Evolutionary conservation across 35 echinoderm and acorn worm species (phyloP), one percentile per base, ranked within the genome.

Genomic region (Apostichopus parvimensis): DNA sequence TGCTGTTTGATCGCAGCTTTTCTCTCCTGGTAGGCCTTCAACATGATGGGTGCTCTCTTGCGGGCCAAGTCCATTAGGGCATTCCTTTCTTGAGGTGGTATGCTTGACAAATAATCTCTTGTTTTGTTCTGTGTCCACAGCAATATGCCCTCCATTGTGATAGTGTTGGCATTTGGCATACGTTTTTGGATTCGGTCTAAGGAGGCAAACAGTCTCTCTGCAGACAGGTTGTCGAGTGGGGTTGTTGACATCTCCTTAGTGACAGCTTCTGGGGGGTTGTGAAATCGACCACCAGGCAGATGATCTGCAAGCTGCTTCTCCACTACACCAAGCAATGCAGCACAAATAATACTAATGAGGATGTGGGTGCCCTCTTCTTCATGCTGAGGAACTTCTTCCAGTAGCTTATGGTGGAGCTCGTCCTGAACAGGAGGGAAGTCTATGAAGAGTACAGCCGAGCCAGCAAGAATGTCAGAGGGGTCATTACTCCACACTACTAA

Each of bases 91-190:
- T 85, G 73, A 77, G 77, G 25, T 6, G 75, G 82, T 87, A 93
- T 15, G 18, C 83, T 89, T 73, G 78, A 45, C n/a, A 93, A 25
- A 26, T 87, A 93, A 9, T 25, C 5, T 20, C 73, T 6, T 8
- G 92, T 93, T 14, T 80, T 90, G 60, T 93, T 93, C n/a, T 53
- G 25, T 11, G 92, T 60, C 84, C 84, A 93, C 54, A 93, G 70
- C 17, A 93, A 22, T 3, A 93, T 93, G 24, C 92, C 86, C 60
- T 93, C 92, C 71, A 93, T 88, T 79, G 92, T 87, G 6, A 93
- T 93, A 15, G 92, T 93, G 68, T 93, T 93, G n/a, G 92, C 92
- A 90, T 93, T 93, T 13, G 92, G 92, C 86, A 89, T 93, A 53
- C 86, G 76, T 25, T 86, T 89, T 73, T 93, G 84, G 52, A 76